A percentile compares a stretch with the other conserved stretches of the same genome.
Conservation (phyloP, 2,113 vertebrate species). For the Daphoenositta chrysoptera region DNA sequence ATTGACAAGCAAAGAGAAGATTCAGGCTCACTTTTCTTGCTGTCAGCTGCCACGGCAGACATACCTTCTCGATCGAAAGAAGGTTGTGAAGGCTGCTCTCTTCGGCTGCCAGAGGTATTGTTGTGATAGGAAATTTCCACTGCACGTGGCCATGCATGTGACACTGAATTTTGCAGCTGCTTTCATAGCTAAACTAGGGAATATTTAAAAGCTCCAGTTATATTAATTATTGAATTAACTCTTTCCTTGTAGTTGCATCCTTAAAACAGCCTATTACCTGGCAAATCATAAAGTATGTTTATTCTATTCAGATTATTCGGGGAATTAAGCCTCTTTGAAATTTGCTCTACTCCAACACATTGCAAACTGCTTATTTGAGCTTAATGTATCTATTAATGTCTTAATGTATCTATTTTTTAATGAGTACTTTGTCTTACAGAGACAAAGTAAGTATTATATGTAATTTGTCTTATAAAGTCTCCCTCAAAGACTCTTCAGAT, state of each 20-base stretch:
- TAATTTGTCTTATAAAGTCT: neutral
- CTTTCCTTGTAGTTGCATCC: neutral
- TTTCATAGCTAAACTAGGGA: neutral
- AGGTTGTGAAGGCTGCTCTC: neutral
- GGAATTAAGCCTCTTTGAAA: neutral
- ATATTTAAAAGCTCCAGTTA: neutral
- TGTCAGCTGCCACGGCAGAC: neutral
- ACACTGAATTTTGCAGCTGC: neutral
- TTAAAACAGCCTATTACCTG: neutral
- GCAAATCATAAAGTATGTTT: neutral
- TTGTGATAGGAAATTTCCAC: conserved; percentile 20
- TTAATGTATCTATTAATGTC: neutral
- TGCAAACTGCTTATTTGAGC: neutral
- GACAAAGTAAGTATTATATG: neutral
- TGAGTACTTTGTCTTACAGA: neutral
- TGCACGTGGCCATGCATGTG: neutral
- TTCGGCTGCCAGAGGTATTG: neutral
- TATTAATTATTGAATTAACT: neutral
- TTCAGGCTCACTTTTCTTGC: neutral
- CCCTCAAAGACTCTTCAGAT: neutral
- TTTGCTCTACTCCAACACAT: neutral
- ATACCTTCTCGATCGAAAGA: neutral
- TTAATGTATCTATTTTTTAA: neutral
- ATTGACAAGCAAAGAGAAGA: neutral
- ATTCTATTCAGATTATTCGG: neutral